Base-by-base conservation (phyloP, 1,140 invertebrate species). In the Euwallacea fornicatus region DNA sequence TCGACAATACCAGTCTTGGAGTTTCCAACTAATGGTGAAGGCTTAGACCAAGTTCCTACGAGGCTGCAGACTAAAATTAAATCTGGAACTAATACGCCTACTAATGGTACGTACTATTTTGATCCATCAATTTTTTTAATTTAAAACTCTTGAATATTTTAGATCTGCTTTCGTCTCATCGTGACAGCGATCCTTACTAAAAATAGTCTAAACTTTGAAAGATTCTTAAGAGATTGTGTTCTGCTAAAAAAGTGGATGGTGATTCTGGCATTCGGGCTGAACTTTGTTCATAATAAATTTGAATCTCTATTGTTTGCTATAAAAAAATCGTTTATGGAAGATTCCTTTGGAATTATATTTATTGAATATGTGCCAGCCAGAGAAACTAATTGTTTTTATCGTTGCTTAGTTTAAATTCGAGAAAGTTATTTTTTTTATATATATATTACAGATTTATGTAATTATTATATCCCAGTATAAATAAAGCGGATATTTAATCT, bases 11-110 rank as follows among this genome's bases (percentile, higher is more conserved):
- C 73, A 33, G 62, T 65, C 53, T 73, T 75, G 10, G 76, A 78
- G 33, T 77, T 74, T 66, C 63, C 73, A 16, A 21, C 66, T 62
- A 72, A 68, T 63, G 43, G 73, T 68, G 72, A 79, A 55, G 80
- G 80, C 55, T 75, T 81, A 44, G 80, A 81, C 75, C 79, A 81
- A 75, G 80, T 81, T 42, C 80, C 80, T 16, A 81, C 77, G 44
- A 74, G 80, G 65, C 72, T 81, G 13, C 77, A 74, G 10, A 79
- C 74, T 41, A 76, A 72, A 66, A 68, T 73, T 3, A 74, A 75
- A 55, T 75, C 77, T 6, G 64, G 76, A 46, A 76, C 78, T 8
- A 76, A 73, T 42, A 80, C 78, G 7, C 78, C 79, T 7, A 78
- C 59, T 60, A 78, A 75, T 77, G 79, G 79, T 79, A 75, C 46